Conservation (phyloP, 2,888 invertebrate species). For the Synanthedon andrenaeformis region DNA sequence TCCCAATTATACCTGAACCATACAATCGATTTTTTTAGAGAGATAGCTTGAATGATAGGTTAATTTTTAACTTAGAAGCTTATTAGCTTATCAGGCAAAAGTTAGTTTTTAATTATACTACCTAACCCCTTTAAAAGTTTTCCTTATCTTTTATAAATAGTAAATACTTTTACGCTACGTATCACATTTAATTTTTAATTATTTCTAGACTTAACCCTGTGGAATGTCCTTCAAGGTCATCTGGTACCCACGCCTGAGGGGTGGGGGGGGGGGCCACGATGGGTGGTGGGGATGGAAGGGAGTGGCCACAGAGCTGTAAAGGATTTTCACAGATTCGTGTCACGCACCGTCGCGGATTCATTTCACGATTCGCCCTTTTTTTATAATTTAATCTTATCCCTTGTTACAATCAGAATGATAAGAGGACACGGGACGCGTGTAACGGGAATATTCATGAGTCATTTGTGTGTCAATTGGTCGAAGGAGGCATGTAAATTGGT, state of each 20-base stretch:
- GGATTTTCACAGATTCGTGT: slow-evolving; percentile 13
- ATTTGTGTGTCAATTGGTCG: slow-evolving; percentile 4
- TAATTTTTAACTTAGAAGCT: too few relatives aligned
- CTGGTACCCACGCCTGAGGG: background rate
- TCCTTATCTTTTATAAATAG: too few relatives aligned
- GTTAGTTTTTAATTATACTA: too few relatives aligned
- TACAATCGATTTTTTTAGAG: too few relatives aligned
- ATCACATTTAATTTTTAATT: too few relatives aligned
- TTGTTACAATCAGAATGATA: slow-evolving; percentile 38
- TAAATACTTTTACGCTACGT: too few relatives aligned
- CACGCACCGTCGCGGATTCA: slow-evolving; percentile 33
- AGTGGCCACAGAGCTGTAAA: slow-evolving; percentile 1
- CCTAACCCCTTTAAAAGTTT: too few relatives aligned
- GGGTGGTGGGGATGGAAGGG: background rate
- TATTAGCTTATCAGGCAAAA: too few relatives aligned
- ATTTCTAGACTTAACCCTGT: background rate
- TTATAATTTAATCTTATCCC: slow-evolving; percentile 45
- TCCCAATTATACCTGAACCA: too few relatives aligned
- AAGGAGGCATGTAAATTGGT: slow-evolving; percentile 6
- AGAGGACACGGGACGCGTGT: slow-evolving; percentile 17
- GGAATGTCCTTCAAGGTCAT: slow-evolving; percentile 1
- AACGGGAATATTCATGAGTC: slow-evolving; percentile 16
- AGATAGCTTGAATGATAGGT: too few relatives aligned
- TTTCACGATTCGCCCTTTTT: slow-evolving; percentile 30
- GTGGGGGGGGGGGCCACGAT: background rate